Percentiles rank a stretch among this genome's conserved stretches.
Evolutionary conservation across 1,140 invertebrate species (phyloP).

Genomic region (Diabrotica undecimpunctata): DNA sequence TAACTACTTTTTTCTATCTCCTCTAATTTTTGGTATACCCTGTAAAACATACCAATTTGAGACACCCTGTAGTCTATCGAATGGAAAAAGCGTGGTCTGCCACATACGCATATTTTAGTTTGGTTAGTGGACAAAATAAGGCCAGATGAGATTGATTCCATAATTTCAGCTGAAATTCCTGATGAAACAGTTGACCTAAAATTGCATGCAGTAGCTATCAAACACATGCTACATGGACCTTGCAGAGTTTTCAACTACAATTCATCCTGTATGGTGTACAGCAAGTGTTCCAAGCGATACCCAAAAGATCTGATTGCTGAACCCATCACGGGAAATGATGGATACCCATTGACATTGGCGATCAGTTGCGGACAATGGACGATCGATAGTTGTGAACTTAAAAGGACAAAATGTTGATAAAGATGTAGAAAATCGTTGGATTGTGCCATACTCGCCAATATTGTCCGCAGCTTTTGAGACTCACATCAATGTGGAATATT

Average conservation of each 20-base stretch:
- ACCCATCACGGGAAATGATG: constrained; percentile 33
- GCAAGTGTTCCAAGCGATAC: constrained; percentile 17
- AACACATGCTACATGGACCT: constrained; percentile 46
- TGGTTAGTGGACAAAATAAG: constrained; percentile 50
- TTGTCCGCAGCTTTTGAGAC: constrained; percentile 41
- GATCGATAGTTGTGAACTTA: not conserved
- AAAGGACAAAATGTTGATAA: constrained; percentile 17
- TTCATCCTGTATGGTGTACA: constrained; percentile 39
- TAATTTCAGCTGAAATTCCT: constrained; percentile 52
- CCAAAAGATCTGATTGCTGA: constrained; percentile 20
- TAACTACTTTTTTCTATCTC: too few relatives aligned
- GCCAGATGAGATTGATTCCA: constrained; percentile 48
- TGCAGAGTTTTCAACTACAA: constrained; percentile 20
- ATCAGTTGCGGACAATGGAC: constrained; percentile 44
- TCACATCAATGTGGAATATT: constrained; percentile 48
- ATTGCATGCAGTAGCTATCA: constrained; percentile 42
- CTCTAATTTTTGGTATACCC: too few relatives aligned
- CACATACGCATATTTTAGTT: constrained; percentile 52
- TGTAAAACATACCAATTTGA: too few relatives aligned
- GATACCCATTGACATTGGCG: constrained; percentile 48
- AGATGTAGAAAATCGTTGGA: constrained; percentile 37
- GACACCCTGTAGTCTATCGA: constrained; percentile 49
- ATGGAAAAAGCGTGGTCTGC: constrained; percentile 49
- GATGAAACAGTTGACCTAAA: constrained; percentile 22
- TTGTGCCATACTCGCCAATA: constrained; percentile 47